A percentile compares a stretch with the other conserved stretches of the same genome.
phyloP scores from a whole-genome alignment of 2,797 vertebrate genomes.

The Chiroxiphia lanceolata region DNA sequence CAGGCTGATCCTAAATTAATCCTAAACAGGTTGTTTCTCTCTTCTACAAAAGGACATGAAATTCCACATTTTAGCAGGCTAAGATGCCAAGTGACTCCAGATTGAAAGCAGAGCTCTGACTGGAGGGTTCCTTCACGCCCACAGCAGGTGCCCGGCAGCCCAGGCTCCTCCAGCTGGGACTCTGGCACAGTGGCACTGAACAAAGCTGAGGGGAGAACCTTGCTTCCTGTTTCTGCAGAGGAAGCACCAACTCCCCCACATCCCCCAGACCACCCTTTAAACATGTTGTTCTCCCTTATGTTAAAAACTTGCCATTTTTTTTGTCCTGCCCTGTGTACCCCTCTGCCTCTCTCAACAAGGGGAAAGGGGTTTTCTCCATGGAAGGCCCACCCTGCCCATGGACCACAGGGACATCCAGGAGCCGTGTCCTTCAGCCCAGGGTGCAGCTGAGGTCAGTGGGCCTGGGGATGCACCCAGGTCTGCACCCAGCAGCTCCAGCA shows the following conservation, averaged over 20 bases:
- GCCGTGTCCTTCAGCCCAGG: accelerated
- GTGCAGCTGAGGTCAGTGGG: not conserved
- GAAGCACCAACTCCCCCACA: accelerated
- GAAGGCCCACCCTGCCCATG: not conserved
- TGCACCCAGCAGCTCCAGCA: not conserved
- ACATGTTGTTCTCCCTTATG: accelerated
- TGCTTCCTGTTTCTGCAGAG: not conserved
- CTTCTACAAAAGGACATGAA: not conserved
- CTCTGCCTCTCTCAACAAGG: not conserved
- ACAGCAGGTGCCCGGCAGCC: not conserved
- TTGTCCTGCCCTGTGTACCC: not conserved
- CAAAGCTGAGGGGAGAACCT: not conserved
- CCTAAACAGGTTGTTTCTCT: slow-evolving; percentile 4
- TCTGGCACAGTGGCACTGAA: not conserved
- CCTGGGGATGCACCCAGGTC: not conserved
- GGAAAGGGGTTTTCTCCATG: not conserved
- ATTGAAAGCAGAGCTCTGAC: not conserved
- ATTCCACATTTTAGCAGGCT: not conserved
- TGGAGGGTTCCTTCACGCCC: not conserved
- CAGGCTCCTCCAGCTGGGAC: accelerated
- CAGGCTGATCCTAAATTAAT: slow-evolving; percentile 13
- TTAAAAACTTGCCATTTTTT: not conserved
- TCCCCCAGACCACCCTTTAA: not conserved
- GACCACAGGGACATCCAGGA: not conserved
- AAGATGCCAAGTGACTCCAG: not conserved